These are phyloP conservation scores for Alloscopus bannaensis DNA, from an alignment of 2,888 invertebrate genomes.

Conservation along the genomic window DNA sequence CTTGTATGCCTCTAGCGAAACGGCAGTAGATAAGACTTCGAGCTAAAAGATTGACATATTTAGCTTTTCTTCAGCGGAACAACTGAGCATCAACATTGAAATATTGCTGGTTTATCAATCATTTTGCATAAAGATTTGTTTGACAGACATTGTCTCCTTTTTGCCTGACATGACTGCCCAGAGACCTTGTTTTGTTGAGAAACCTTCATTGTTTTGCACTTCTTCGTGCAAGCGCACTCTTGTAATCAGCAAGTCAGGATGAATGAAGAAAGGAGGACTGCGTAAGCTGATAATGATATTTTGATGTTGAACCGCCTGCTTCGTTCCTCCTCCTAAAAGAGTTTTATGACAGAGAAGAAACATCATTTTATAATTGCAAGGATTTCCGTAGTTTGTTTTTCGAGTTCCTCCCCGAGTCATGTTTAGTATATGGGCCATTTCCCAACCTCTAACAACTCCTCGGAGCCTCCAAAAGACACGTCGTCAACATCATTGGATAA, in stretches of 20 bases:
- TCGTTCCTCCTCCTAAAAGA: conserved; percentile 29
- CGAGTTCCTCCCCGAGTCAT: conserved; percentile 45
- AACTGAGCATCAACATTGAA: background rate
- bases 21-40: conserved; percentile 11
- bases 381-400: conserved; percentile 35
- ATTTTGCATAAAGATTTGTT: conserved; percentile 30
- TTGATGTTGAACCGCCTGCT: conserved; percentile 32
- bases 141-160: conserved; percentile 39
- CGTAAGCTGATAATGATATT: conserved; percentile 40
- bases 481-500: too few relatives aligned
- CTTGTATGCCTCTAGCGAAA: too few relatives aligned
- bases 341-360: conserved; percentile 39
- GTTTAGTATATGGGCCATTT: too few relatives aligned
- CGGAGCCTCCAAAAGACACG: background rate
- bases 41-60: conserved; percentile 36
- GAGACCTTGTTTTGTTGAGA: conserved; percentile 31
- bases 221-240: too few relatives aligned
- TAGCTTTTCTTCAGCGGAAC: background rate
- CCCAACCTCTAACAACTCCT: too few relatives aligned
- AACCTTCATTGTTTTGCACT: conserved; percentile 17
- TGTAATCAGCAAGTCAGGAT: conserved; percentile 1
- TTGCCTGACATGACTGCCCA: conserved; percentile 30
- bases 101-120: conserved; percentile 27
- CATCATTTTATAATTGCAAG: conserved; percentile 47
- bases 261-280: conserved; percentile 18